These are phyloP conservation scores for Trachelus tabidus DNA, from an alignment of 2,888 invertebrate species.

Conservation along the genomic window DNA sequence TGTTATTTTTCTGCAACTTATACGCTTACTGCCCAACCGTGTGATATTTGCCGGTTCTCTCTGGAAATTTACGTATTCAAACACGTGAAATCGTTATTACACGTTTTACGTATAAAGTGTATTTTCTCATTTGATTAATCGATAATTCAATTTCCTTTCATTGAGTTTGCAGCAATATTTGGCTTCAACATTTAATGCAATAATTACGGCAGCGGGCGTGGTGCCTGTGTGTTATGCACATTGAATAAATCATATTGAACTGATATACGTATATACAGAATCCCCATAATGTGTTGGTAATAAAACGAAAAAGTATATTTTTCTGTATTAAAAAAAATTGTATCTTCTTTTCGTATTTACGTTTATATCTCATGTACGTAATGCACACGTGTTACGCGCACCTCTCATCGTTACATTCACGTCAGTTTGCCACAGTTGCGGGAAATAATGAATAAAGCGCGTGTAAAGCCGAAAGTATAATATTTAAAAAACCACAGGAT, in stretches of 20 bases:
- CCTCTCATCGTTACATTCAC: not conserved
- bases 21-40: not conserved
- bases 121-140: not conserved
- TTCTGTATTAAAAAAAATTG: not conserved
- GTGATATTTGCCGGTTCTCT: slow-evolving; percentile 12
- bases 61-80: slow-evolving; percentile 36
- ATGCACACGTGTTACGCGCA: not conserved
- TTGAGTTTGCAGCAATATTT: not conserved
- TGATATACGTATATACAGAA: not conserved
- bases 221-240: not conserved
- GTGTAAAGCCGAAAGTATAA: not conserved
- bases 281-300: not conserved
- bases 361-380: not conserved
- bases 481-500: not conserved
- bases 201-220: not conserved
- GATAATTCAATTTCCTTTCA: not conserved
- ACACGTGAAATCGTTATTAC: slow-evolving; percentile 2
- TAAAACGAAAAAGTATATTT: not conserved
- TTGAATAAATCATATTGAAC: not conserved
- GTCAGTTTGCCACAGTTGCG: not conserved
- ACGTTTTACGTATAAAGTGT: not conserved
- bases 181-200: not conserved
- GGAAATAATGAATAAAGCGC: too few species aligned
- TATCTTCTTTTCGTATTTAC: not conserved
- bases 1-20: not conserved